Evolutionary conservation across 2,797 vertebrate species (phyloP).

Genomic region (Myiothlypis coronata): DNA sequence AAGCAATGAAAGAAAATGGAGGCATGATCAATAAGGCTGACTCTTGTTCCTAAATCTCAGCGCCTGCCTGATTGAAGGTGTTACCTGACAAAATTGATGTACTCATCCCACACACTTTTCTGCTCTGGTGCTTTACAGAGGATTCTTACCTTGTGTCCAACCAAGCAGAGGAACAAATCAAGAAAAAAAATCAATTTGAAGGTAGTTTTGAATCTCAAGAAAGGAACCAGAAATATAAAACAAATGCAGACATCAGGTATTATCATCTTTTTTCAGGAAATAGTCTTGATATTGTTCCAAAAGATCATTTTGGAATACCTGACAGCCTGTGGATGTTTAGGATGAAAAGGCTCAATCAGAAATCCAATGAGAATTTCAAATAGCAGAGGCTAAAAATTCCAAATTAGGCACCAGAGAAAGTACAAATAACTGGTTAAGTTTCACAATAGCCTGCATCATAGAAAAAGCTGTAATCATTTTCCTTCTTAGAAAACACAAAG

Average conservation of each 20-base stretch:
- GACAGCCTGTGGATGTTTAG: neutral
- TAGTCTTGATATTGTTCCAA: neutral
- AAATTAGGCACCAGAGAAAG: neutral
- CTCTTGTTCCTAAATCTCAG: neutral
- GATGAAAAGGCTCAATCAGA: neutral
- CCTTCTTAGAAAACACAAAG: neutral
- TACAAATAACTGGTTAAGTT: neutral
- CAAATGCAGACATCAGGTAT: neutral
- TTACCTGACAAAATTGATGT: neutral
- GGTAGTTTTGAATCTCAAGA: neutral
- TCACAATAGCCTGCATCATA: neutral
- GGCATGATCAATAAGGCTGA: neutral
- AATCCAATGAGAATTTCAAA: neutral
- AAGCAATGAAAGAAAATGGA: neutral
- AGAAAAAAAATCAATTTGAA: neutral
- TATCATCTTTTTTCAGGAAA: neutral
- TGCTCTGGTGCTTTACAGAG: neutral
- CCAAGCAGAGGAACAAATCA: neutral
- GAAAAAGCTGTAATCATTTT: neutral
- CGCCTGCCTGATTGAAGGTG: neutral
- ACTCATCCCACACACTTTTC: neutral
- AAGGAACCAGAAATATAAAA: neutral
- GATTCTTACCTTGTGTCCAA: neutral
- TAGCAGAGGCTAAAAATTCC: neutral
- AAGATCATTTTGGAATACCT: neutral